Percentiles rank a stretch among this genome's conserved stretches.
These are phyloP conservation scores for Tadarida brasiliensis DNA, from an alignment of 2,797 vertebrate genomes.

Conservation along the genomic window DNA sequence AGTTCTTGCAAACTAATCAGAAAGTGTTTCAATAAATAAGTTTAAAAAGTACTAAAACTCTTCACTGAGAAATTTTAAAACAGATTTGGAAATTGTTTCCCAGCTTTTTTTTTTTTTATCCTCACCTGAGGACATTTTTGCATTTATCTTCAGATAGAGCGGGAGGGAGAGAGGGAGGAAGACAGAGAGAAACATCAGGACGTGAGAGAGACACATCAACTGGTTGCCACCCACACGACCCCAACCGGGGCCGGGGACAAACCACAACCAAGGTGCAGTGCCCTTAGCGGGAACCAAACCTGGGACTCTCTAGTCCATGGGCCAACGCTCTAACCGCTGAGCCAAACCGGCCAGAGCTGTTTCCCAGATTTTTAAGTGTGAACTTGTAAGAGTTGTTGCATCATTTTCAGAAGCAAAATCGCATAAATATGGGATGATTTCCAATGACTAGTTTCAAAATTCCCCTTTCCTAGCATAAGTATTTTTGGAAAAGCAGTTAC, in stretches of 20 bases:
- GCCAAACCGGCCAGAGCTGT: background rate
- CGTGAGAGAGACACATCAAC: no score
- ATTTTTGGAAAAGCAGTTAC: constrained; percentile 49
- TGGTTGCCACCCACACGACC: no score
- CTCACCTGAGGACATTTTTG: no score
- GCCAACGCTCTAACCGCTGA: no score
- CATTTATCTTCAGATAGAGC: no score
- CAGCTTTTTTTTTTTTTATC: background rate
- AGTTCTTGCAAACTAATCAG: constrained; percentile 20
- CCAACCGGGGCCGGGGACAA: no score
- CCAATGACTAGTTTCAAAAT: constrained; percentile 32
- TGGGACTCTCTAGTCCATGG: no score
- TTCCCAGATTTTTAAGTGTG: background rate
- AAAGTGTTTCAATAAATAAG: background rate
- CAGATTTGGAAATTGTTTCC: constrained; percentile 5
- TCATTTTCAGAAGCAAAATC: background rate
- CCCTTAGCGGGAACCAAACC: no score
- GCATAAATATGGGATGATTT: background rate
- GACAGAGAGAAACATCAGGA: no score
- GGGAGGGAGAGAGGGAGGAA: no score
- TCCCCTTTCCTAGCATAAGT: background rate
- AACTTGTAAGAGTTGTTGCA: background rate
- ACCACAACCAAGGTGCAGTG: no score
- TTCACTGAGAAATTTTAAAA: constrained; percentile 28
- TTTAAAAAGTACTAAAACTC: constrained; percentile 26